These are phyloP conservation scores for Helicolenus hilgendorfi DNA, from an alignment of 2,797 vertebrate genomes.

Conservation along the genomic window DNA sequence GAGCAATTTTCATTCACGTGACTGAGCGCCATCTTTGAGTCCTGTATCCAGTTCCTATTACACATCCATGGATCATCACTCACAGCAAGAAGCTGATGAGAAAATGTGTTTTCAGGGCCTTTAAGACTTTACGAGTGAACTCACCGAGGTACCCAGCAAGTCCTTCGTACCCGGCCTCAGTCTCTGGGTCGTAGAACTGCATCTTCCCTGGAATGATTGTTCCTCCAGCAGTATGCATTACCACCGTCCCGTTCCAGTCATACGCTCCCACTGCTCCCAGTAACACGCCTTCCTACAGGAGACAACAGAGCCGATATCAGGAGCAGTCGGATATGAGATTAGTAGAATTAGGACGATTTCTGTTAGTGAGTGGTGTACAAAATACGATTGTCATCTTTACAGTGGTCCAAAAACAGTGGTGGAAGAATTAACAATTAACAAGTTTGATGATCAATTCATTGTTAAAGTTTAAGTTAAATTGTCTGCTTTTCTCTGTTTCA, in stretches of 20 bases:
- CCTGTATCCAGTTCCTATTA: not conserved
- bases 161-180: conserved; percentile 91
- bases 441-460: not conserved
- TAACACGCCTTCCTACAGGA: conserved; percentile 92
- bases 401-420: not conserved
- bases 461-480: not conserved
- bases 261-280: conserved; percentile 98
- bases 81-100: not conserved
- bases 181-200: conserved; percentile 88
- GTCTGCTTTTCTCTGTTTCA: not conserved
- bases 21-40: not conserved
- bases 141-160: conserved; percentile 96
- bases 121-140: conserved; percentile 18
- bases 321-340: not conserved
- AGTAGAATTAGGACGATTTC: not conserved
- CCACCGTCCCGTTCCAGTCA: conserved; percentile 97
- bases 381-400: not conserved
- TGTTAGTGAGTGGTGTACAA: not conserved
- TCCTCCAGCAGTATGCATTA: conserved; percentile 90
- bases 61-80: not conserved
- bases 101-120: not conserved
- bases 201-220: conserved; percentile 86
- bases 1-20: not conserved
- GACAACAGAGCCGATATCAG: not conserved
- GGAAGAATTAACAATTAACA: not conserved